Conservation (phyloP, 2,113 vertebrate species). For the Rhagologus leucostigma region DNA sequence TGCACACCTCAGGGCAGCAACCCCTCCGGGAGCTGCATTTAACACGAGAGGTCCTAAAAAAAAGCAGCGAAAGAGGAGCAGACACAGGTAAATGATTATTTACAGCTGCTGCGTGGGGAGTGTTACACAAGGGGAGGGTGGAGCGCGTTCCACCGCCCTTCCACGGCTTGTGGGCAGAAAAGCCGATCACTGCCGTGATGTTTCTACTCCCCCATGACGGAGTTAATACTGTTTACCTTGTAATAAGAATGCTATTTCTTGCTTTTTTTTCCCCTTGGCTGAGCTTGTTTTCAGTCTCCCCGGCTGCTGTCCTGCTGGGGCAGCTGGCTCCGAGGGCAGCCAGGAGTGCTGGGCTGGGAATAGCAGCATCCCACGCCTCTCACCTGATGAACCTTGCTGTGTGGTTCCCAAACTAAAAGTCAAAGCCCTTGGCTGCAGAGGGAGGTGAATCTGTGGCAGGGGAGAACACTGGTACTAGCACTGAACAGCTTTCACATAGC, state of each 20-base stretch:
- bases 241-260: constrained; percentile 54
- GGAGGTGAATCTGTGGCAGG: not conserved
- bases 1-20: not conserved
- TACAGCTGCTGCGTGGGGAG: constrained; percentile 16
- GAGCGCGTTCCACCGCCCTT: not conserved
- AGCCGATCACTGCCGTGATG: not conserved
- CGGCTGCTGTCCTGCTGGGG: not conserved
- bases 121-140: constrained; percentile 24
- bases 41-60: not conserved
- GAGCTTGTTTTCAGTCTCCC: constrained; percentile 11
- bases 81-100: constrained; percentile 56
- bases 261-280: not conserved
- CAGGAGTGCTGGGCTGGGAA: not conserved
- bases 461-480: not conserved
- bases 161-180: constrained; percentile 12
- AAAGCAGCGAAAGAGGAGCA: not conserved
- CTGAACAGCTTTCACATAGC: not conserved
- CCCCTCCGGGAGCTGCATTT: not conserved
- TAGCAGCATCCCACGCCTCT: not conserved
- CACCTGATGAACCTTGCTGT: not conserved
- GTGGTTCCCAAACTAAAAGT: not conserved
- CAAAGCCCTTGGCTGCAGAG: not conserved
- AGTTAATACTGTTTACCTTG: constrained; percentile 56
- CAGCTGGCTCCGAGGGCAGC: not conserved
- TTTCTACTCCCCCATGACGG: constrained; percentile 32